Base-by-base conservation (phyloP, 2,888 invertebrate species). In the Yponomeuta malinellus region DNA sequence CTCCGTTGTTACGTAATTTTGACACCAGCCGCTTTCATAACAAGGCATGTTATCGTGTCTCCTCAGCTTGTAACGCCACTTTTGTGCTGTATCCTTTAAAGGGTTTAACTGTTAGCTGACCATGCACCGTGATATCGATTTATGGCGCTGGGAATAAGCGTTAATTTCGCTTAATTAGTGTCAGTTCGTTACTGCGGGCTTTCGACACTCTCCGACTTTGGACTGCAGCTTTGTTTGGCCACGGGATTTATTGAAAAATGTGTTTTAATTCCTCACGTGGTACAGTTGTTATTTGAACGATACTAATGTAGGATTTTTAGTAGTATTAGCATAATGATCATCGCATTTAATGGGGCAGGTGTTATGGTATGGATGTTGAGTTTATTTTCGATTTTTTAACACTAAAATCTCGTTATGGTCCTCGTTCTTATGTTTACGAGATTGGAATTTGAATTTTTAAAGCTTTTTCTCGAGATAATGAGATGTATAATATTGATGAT, bases 331-430 rank as follows among this genome's bases (percentile, higher is more conserved):
- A 89, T 90, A 89, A 90, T 89, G 87, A 88, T 87, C 83, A 83
- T 83, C 85, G 82, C 83, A 85, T 89, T 88, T 88, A 89, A 89
- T 87, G 85, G 84, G 89, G 89, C 91, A 92, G 91, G 91, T 92
- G 91, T 89, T 80, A 85, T 83, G 82, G 84, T 80, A 85, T 83
- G 82, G 84, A 81, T 88, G 88, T 90, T 59, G 87, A 85, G 88
- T 87, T 88, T 86, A 89, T 90, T 89, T 88, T 89, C 87, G 79
- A 87, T 88, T 90, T 23, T 90, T 88, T 59, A 59, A 59, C 87
- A 84, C 86, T 86, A 85, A 90, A 89, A 89, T 89, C 89, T 89
- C 85, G 86, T 90, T 90, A 86, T 83, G 81, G 80, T 79, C 81
- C 80, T 81, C 77, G 80, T 79, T 81, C 80, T 81, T 77, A 78